Base-by-base conservation (phyloP, 1,140 invertebrate genomes). In the Whitmania pigra region DNA sequence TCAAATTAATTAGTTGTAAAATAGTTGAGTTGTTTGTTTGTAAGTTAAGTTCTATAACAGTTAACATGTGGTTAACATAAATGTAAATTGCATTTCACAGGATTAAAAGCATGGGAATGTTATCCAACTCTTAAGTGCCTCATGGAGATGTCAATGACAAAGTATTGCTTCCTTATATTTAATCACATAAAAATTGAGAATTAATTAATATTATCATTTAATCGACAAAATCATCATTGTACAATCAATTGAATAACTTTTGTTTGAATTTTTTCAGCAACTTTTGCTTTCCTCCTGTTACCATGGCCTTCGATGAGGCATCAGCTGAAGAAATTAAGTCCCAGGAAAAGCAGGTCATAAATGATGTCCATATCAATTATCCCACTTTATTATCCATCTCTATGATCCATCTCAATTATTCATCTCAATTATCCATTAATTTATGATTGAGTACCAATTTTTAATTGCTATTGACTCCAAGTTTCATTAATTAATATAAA, bases 101-200 rank as follows among this genome's bases (percentile, higher is more conserved):
- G 79, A 2, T 86, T 87, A 74, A 83, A 88, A 67, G 91, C 88
- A 31, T 96, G 93, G 89, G 87, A 89, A 77, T 88, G 88, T 74
- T 97, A 95, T 84, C 92, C 93, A n/a, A 96, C 90, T 67, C 84
- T 97, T 68, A 86, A 90, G 76, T 88, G 88, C 73, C 84, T 97
- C 57, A 96, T 97, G 86, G 93, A 98, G 85, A 94, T 94, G 89
- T 94, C 92, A 77, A 97, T 98, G 77, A 97, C 94, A 11, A 94
- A 92, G 87, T 90, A 83, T 83, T 84, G 80, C 20, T 17, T 71
- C 11, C 25, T 29, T 13, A 11, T 49, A 43, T 53, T 57, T 18
- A 25, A 57, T 60, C 17, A 60, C n/a, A n/a, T n/a, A n/a, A n/a
- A n/a, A n/a, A 36, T 36, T 6, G 31, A 36, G 31, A 36, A 36